Conservation (phyloP, 2,797 vertebrate genomes). For the Phalloptychus januarius region DNA sequence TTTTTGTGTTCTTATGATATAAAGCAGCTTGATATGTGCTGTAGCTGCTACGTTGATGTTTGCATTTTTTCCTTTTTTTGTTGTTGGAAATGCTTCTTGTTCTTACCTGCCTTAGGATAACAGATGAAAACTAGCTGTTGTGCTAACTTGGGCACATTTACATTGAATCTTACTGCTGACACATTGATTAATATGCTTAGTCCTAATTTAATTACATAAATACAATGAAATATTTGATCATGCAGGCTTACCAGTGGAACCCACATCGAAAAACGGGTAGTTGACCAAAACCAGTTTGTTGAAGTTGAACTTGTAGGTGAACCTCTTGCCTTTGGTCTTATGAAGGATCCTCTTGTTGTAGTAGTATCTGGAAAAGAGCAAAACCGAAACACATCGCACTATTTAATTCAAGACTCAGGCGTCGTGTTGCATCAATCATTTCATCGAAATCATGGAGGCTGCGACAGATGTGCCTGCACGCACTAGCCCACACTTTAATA, state of each 20-base stretch:
- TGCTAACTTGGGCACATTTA: too few relatives aligned
- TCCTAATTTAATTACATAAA: too few relatives aligned
- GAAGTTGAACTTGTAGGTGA: conserved; percentile 97
- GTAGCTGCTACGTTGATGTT: too few relatives aligned
- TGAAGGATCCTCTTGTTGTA: conserved; percentile 95
- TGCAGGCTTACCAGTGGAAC: conserved; percentile 81
- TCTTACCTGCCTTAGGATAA: too few relatives aligned
- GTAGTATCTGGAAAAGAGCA: conserved; percentile 84
- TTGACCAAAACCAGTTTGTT: conserved; percentile 95
- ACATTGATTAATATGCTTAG: too few relatives aligned
- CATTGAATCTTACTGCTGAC: too few relatives aligned
- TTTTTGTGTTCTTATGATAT: too few relatives aligned
- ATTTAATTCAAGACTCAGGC: conserved; percentile 18
- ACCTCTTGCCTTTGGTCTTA: conserved; percentile 95
- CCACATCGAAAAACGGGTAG: conserved; percentile 93
- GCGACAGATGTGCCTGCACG: conserved; percentile 52
- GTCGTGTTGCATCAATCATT: conserved; percentile 12
- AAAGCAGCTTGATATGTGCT: too few relatives aligned
- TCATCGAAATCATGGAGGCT: conserved; percentile 11
- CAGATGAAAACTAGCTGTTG: too few relatives aligned
- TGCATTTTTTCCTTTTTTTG: too few relatives aligned
- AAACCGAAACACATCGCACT: conserved; percentile 4
- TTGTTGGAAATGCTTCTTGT: too few relatives aligned
- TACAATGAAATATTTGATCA: conserved; percentile 20
- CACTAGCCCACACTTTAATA: conserved; percentile 64